These are phyloP conservation scores for Myzus persicae DNA, from an alignment of 1,140 invertebrate genomes.

Conservation along the genomic window DNA sequence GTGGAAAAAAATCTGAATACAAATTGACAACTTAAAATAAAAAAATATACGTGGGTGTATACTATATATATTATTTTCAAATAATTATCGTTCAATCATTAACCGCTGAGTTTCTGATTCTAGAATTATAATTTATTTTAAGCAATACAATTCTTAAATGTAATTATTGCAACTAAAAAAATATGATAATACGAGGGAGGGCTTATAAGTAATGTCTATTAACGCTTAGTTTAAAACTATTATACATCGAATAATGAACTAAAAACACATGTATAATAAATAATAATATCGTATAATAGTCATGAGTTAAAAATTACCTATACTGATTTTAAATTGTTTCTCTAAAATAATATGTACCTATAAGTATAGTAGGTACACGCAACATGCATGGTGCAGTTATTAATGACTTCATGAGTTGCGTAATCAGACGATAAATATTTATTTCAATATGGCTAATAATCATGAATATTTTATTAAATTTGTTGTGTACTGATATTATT, in stretches of 20 bases:
- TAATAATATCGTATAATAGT: too few relatives aligned
- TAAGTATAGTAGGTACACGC: background rate
- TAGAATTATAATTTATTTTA: background rate
- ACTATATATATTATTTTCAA: background rate
- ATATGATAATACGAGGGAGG: too few relatives aligned
- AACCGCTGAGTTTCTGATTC: background rate
- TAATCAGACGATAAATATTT: background rate
- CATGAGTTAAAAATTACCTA: too few relatives aligned
- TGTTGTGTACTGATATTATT: background rate
- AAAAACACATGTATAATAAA: too few relatives aligned
- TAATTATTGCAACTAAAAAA: background rate
- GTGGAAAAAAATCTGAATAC: background rate
- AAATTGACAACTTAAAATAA: background rate
- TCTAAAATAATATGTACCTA: background rate
- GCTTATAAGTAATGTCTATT: too few relatives aligned
- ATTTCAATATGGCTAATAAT: too few relatives aligned
- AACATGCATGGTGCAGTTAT: background rate
- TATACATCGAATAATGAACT: too few relatives aligned
- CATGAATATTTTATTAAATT: background rate
- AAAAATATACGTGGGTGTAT: background rate
- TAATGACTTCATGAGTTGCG: background rate
- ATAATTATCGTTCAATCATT: background rate
- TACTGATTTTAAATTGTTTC: background rate
- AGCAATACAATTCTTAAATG: background rate
- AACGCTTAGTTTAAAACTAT: too few relatives aligned